phyloP scores from a whole-genome alignment of 2,888 invertebrate species.

The Lochmaea capreae region DNA sequence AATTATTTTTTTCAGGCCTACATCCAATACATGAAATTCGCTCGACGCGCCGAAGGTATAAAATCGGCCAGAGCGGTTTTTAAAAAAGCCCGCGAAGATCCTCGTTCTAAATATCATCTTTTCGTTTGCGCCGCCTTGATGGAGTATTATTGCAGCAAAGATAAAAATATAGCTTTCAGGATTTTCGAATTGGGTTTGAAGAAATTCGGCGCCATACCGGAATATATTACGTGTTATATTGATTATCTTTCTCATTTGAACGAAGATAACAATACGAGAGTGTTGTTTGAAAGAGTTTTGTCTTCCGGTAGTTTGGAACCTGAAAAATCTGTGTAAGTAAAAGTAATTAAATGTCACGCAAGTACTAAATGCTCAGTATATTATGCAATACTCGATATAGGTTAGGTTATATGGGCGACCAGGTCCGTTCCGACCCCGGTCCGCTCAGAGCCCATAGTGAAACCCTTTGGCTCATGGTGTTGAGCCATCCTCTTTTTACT shows the following conservation, averaged over 20 bases:
- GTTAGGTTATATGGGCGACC: too few species aligned
- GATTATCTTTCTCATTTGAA: conserved; percentile 98
- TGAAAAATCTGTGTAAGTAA: conserved; percentile 86
- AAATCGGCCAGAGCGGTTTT: conserved; percentile 96
- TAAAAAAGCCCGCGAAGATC: conserved; percentile 93
- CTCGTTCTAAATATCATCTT: conserved; percentile 87
- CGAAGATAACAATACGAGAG: conserved; percentile 99
- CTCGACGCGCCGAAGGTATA: conserved; percentile 96
- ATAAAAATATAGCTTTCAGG: conserved; percentile 94
- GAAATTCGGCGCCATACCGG: conserved; percentile 94
- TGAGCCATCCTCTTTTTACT: too few species aligned
- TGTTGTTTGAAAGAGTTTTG: conserved; percentile 96
- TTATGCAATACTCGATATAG: too few species aligned
- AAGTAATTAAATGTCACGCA: too few species aligned
- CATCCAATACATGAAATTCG: conserved; percentile 99
- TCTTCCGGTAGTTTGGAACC: conserved; percentile 91
- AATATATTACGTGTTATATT: conserved; percentile 95
- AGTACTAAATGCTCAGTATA: too few species aligned
- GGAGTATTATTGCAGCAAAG: conserved; percentile 99
- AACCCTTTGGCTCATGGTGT: too few species aligned
- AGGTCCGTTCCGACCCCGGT: too few species aligned
- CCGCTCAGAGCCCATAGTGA: too few species aligned
- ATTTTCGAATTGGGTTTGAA: conserved; percentile 98
- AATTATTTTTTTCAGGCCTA: conserved; percentile 75
- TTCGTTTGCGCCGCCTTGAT: conserved; percentile 97